Evolutionary conservation across 2,113 vertebrate species (phyloP).

Genomic region (Furnarius figulus): DNA sequence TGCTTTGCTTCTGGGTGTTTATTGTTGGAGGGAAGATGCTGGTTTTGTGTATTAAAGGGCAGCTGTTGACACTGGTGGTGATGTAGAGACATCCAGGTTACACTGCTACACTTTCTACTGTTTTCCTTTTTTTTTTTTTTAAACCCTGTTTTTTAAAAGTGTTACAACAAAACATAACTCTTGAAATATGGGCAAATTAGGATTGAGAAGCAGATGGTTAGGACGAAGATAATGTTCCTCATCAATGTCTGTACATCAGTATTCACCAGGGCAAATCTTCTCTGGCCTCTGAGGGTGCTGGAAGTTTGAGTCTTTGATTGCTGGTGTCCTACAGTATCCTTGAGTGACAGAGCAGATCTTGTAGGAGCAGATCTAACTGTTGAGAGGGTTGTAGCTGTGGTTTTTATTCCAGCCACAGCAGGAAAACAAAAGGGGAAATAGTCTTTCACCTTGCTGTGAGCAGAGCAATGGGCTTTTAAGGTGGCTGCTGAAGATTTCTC

Average conservation of each 20-base stretch:
- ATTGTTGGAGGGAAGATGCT: background rate
- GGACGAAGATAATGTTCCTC: background rate
- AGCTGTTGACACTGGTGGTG: background rate
- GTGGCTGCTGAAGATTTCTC: background rate
- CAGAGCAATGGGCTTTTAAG: background rate
- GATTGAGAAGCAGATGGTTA: background rate
- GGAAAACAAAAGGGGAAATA: background rate
- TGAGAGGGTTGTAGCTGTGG: background rate
- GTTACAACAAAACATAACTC: background rate
- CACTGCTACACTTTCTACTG: background rate
- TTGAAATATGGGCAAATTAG: background rate
- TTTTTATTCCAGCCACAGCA: background rate
- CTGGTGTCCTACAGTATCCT: background rate
- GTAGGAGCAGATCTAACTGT: background rate
- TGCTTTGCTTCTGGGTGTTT: background rate
- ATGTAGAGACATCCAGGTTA: background rate
- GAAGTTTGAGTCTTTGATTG: background rate
- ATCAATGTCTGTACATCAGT: fast-evolving
- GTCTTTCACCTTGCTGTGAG: background rate
- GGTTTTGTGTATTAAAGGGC: background rate
- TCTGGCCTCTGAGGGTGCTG: background rate
- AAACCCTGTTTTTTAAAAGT: background rate
- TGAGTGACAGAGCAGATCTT: background rate
- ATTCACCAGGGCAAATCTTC: background rate
- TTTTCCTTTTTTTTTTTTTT: background rate